Base-by-base conservation (phyloP, 1,140 invertebrate genomes). In the Ladona fulva region DNA sequence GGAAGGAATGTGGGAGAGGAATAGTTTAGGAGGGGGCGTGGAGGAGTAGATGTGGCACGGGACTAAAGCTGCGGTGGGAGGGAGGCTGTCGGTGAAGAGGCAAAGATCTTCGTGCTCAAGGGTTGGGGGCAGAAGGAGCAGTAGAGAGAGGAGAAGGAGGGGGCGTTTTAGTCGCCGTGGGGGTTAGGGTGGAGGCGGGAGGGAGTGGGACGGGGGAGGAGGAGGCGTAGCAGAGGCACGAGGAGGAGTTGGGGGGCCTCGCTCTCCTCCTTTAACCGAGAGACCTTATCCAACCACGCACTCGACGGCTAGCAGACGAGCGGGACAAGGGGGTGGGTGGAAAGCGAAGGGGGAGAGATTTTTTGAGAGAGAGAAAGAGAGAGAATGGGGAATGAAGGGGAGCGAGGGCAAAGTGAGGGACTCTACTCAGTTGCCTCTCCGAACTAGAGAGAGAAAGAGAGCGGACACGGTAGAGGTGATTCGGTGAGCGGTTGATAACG, bases 1-100 rank as follows among this genome's bases (percentile, higher is more conserved):
- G 14, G 52, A 66, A 66, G 52, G 52, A 66, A 66, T 66, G 52
- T 22, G 52, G 52, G n/a, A 22, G 52, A 66, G 52, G 52, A 66
- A 66, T 66, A 66, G 52, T 66, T 66, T 66, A 66, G 52, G 52
- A 66, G 52, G 52, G 52, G 52, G 52, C 52, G 52, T 66, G 52
- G 44, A 52, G 44, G 44, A 52, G 19, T 66, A 12, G 52, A 66
- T 66, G 52, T 66, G 52, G 52, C 52, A 66, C 52, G 52, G 52
- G 52, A 52, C 44, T 52, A 52, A 52, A 52, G 52, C 16, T 16
- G 14, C 52, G 52, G 52, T 66, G 52, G 52, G 12, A 66, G 52
- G 52, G 52, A 66, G 3, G 52, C 52, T 66, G 52, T 66, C 52
- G 52, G 52, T 16, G 52, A 66, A 19, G 52, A 66, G 52, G 52